Conservation (phyloP, 2,113 vertebrate genomes). For the Pomatostomus ruficeps region DNA sequence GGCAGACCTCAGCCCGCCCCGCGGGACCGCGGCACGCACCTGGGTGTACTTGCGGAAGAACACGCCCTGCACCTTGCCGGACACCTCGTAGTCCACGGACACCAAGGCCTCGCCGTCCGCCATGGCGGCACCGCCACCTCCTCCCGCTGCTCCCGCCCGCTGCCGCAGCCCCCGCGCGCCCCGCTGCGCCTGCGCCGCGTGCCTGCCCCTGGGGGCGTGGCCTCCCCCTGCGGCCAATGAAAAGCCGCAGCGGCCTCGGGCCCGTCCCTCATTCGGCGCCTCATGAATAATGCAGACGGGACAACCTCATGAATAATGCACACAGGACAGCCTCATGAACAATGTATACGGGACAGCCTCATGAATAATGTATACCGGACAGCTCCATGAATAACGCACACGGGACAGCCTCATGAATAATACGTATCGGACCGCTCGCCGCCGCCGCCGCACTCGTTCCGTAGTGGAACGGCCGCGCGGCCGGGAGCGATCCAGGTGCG, state of each 20-base stretch:
- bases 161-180: fast-evolving
- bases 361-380: neutral
- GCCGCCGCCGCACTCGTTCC: neutral
- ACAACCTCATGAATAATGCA: neutral
- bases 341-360: too few relatives aligned
- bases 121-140: slow-evolving; percentile 62
- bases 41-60: slow-evolving; percentile 95
- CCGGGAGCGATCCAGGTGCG: neutral
- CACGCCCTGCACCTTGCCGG: slow-evolving; percentile 89
- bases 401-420: neutral
- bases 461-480: neutral
- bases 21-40: slow-evolving; percentile 57
- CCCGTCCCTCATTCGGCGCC: neutral
- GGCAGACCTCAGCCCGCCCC: too few relatives aligned
- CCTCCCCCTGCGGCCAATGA: neutral
- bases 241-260: fast-evolving
- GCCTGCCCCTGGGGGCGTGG: fast-evolving
- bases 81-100: slow-evolving; percentile 90
- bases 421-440: too few relatives aligned
- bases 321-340: neutral
- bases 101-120: slow-evolving; percentile 74
- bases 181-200: neutral
- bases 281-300: neutral
- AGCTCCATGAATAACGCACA: neutral
- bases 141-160: fast-evolving